Base-by-base conservation (phyloP, 1,140 invertebrate species). In the Pseudomyrmex sp. region DNA sequence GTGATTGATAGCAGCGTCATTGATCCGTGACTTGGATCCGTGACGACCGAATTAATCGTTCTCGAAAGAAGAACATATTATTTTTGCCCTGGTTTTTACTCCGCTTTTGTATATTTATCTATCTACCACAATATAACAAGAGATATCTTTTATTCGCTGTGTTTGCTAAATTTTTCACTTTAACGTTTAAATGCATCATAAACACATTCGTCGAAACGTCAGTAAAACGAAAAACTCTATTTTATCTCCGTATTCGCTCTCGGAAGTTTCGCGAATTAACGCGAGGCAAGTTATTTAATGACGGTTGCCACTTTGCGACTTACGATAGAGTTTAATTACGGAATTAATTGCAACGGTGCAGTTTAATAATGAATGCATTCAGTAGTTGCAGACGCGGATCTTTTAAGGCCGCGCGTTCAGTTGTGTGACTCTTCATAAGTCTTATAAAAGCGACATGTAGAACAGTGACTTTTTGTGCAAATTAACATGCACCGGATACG, bases 1-100 rank as follows among this genome's bases (percentile, higher is more conserved):
- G 35, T 61, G 82, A 74, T 62, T 54, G 69, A 83, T 83, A 26
- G 4, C 18, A 35, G 46, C 59, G 13, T 61, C 9, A 62, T 26
- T 65, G 48, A 76, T 65, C 12, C 15, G 12, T 52, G 58, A 76
- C 23, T 75, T 23, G n/a, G 35, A 35, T 35, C 35, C 35, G 35
- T 35, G 48, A 48, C 15, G 10, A 50, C 12, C n/a, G 23, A 7
- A 52, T 52, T 76, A 50, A 62, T 62, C 20, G 48, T 23, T 7
- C 46, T 50, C 10, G 46, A 26, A 50, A 12, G 15, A 65, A 52
- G 5, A 35, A 50, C 15, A 61, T 1, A 63, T 26, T 50, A 26
- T 46, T 74, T 46, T 48, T 12, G 18, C 13, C 3, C 18, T 18
- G 61, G 2, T 74, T 59, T 46, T 2, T 2, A 59, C 5, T 23